A percentile compares a stretch with the other conserved stretches of the same genome.
Conservation (phyloP, 2,888 invertebrate species). For the Panopea generosa region DNA sequence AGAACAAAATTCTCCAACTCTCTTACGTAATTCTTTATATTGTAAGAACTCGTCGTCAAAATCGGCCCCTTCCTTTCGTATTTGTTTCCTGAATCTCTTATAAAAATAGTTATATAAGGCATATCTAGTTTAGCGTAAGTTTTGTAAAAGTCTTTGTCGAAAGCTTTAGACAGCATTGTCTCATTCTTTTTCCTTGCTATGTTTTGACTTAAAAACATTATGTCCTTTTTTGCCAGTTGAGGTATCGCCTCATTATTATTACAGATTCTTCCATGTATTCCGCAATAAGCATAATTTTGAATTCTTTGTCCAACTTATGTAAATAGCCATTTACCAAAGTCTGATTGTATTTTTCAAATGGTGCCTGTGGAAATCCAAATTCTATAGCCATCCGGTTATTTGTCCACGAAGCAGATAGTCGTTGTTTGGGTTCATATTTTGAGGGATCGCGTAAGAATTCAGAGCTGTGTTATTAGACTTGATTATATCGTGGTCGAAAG, state of each 20-base stretch:
- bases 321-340: conserved; percentile 52
- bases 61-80: conserved; percentile 46
- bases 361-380: conserved; percentile 55
- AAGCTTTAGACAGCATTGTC: conserved; percentile 31
- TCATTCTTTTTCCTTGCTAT: conserved; percentile 48
- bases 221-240: conserved; percentile 67
- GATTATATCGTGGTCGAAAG: conserved; percentile 45
- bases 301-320: conserved; percentile 61
- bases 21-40: conserved; percentile 46
- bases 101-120: conserved; percentile 50
- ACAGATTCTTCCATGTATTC: conserved; percentile 73
- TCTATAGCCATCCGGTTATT: conserved; percentile 66
- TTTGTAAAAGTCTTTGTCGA: conserved; percentile 53
- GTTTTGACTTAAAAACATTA: conserved; percentile 61
- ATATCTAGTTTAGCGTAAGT: conserved; percentile 42
- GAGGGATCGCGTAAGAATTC: conserved; percentile 52
- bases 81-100: conserved; percentile 41
- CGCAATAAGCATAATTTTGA: conserved; percentile 66
- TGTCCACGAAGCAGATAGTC: conserved; percentile 42
- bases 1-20: conserved; percentile 48
- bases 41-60: conserved; percentile 54
- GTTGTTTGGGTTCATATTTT: conserved; percentile 46
- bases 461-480: conserved; percentile 26
- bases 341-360: conserved; percentile 39
- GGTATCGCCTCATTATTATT: conserved; percentile 61